Base-by-base conservation (phyloP, 1,140 invertebrate species). In the Trichonephila inaurata region DNA sequence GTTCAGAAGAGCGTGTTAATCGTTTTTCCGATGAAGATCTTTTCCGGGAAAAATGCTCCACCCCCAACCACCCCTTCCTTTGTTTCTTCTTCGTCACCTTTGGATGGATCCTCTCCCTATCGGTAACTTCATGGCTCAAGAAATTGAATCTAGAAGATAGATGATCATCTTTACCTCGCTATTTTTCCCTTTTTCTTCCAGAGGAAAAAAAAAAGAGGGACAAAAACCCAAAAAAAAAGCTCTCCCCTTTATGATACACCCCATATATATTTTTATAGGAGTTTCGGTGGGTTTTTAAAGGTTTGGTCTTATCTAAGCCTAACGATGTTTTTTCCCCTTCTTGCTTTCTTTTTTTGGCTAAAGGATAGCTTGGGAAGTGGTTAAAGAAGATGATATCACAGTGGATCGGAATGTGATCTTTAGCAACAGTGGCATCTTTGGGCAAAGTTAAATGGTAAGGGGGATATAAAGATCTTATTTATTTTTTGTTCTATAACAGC, bases 11-110 rank as follows among this genome's bases (percentile, higher is more conserved):
- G 40, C 82, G 82, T 40, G 82, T 72, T 92, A 92, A 92, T 92
- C 83, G 91, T 77, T 92, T 87, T 72, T 82, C 91, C 91, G 83
- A 86, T 92, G 91, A 92, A 86, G 62, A 92, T 92, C 60, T 60
- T 91, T 33, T 89, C 60, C 1, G 64, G 33, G 33, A 4, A 40
- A 21, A 66, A 66, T 64, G 51, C 51, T 51, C 51, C 51, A 5
- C 24, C 28, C 24, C 7, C 1, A 28, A 66, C 51, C 21, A 60
- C 64, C n/a, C 24, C 19, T 12, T 77, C 21, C 21, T 24, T 28
- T 89, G 18, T 60, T 91, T 91, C 28, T 61, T 89, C 8, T 18
- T 62, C 16, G 16, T 28, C 16, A 19, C 62, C 86, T 51, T 51
- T 12, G 10, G 7, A 8, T 51, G 10, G 51, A 51, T 7, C 51